These are phyloP conservation scores for Hermetia illucens DNA, from an alignment of 1,140 invertebrate species.

Conservation along the genomic window DNA sequence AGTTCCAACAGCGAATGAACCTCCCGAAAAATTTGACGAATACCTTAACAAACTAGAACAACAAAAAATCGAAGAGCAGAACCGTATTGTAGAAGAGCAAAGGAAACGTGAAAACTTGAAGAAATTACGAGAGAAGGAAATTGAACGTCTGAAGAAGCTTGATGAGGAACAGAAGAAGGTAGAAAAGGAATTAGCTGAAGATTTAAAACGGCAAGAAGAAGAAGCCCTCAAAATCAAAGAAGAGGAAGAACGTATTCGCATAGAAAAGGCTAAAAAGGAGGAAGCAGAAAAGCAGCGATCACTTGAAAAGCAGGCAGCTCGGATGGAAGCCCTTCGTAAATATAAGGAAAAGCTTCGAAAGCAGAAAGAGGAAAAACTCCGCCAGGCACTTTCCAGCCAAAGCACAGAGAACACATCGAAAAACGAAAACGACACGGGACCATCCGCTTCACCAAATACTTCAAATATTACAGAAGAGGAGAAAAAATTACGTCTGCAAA, in stretches of 20 bases:
- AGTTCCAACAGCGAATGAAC: no score
- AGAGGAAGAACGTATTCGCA: slow-evolving; percentile 16
- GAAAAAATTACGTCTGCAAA: slow-evolving; percentile 13
- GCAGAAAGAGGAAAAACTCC: no score
- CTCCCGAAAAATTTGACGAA: no score
- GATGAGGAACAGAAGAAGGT: slow-evolving; percentile 21
- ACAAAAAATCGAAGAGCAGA: not conserved
- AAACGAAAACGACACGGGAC: slow-evolving; percentile 14
- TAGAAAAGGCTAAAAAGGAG: slow-evolving; percentile 8
- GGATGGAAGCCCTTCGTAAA: no score
- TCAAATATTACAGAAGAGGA: no score
- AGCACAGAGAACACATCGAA: slow-evolving; percentile 14
- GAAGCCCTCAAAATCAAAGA: slow-evolving; percentile 13
- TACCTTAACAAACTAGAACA: no score
- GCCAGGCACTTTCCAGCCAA: no score
- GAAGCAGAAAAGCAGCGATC: slow-evolving; percentile 12
- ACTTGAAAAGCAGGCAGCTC: slow-evolving; percentile 11
- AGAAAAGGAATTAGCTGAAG: no score
- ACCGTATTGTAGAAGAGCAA: slow-evolving; percentile 12
- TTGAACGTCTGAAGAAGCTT: slow-evolving; percentile 14
- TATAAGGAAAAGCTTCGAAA: no score
- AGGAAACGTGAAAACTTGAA: slow-evolving; percentile 14
- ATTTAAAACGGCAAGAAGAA: slow-evolving; percentile 14
- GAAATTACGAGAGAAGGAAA: slow-evolving; percentile 12
- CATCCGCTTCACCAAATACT: slow-evolving; percentile 7